These are phyloP conservation scores for Pseudocheirus occidentalis DNA, from an alignment of 2,797 vertebrate genomes.

Conservation along the genomic window DNA sequence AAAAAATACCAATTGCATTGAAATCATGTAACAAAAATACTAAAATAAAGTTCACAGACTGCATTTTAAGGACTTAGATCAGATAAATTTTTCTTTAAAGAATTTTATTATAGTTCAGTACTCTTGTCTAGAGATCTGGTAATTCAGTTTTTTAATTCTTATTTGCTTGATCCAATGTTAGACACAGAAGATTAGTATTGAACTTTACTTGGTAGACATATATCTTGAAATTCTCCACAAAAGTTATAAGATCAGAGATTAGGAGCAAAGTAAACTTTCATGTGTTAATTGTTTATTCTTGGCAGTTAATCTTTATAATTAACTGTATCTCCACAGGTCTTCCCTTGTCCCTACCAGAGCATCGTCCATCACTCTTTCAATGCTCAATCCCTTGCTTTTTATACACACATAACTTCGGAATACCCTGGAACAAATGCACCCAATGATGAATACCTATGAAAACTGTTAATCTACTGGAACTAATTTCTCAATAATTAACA, in stretches of 20 bases:
- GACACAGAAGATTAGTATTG: neutral
- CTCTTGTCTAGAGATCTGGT: neutral
- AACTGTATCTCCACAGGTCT: neutral
- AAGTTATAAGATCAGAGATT: neutral
- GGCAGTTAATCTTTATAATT: neutral
- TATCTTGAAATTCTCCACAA: too few species aligned
- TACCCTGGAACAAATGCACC: neutral
- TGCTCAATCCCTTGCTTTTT: neutral
- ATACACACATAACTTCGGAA: neutral
- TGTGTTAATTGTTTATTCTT: neutral
- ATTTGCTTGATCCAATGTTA: neutral
- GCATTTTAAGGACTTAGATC: neutral
- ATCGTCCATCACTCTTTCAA: neutral
- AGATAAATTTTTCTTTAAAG: neutral
- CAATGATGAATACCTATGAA: neutral
- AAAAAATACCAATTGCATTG: neutral
- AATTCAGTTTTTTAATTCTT: neutral
- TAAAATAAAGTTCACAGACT: neutral
- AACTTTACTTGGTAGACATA: too few species aligned
- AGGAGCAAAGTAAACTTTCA: neutral
- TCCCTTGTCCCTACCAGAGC: neutral
- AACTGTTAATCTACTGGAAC: too few species aligned
- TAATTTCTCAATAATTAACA: neutral
- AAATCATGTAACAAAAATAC: neutral
- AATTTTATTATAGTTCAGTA: neutral